Conservation (phyloP, 2,888 invertebrate species). For the Apocheima hispidaria region DNA sequence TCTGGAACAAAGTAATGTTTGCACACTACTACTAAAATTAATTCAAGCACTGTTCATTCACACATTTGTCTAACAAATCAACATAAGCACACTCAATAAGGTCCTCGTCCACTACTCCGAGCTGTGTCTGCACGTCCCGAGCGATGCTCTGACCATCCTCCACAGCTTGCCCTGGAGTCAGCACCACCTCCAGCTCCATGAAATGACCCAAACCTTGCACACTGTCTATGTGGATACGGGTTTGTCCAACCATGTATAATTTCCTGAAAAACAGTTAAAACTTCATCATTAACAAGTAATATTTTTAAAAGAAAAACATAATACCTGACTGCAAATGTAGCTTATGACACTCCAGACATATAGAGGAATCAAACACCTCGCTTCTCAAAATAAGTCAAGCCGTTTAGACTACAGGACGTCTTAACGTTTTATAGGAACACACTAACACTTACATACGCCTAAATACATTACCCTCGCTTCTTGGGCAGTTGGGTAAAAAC, state of each 20-base stretch:
- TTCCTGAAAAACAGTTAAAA: constrained; percentile 76
- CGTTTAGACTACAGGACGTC: too few species aligned
- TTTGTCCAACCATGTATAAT: constrained; percentile 92
- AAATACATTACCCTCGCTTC: too few species aligned
- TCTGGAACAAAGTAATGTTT: too few species aligned
- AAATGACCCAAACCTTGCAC: constrained; percentile 93
- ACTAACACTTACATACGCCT: too few species aligned
- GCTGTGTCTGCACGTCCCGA: constrained; percentile 87
- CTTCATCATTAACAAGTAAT: too few species aligned
- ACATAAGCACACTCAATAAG: constrained; percentile 91
- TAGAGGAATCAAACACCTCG: too few species aligned
- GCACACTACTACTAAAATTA: background rate
- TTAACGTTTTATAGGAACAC: too few species aligned
- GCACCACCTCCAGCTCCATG: constrained; percentile 94
- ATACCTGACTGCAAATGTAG: too few species aligned
- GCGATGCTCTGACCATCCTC: constrained; percentile 91
- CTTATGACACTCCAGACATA: too few species aligned
- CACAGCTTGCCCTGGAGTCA: constrained; percentile 87
- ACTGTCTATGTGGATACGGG: constrained; percentile 94
- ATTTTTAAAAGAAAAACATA: too few species aligned
- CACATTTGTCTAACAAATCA: constrained; percentile 85
- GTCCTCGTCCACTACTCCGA: constrained; percentile 87
- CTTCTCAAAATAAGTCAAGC: too few species aligned
- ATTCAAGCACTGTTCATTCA: background rate
- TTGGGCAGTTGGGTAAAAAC: too few species aligned